Percentiles rank a stretch among this genome's conserved stretches.
phyloP scores from a whole-genome alignment of 2,113 vertebrate genomes.

The Gymnocephalus cernua region DNA sequence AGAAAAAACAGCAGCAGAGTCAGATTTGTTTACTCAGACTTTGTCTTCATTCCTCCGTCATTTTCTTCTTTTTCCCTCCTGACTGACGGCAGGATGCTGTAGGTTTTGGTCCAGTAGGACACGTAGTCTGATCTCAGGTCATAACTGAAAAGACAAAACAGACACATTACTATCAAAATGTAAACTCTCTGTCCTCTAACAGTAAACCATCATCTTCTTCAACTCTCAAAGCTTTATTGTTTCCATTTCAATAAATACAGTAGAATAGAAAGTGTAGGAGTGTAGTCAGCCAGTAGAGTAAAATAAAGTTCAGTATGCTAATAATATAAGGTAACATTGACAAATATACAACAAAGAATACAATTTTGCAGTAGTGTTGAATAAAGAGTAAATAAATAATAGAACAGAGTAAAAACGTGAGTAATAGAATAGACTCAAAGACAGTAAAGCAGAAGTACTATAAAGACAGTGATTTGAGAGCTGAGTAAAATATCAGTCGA shows the following conservation, averaged over 20 bases:
- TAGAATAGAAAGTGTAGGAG: not conserved
- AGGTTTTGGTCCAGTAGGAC: conserved; percentile 60
- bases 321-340: too few species aligned
- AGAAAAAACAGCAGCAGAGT: not conserved
- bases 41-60: too few species aligned
- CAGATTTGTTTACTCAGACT: too few species aligned
- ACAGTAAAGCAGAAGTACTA: not conserved
- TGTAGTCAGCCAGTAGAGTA: not conserved
- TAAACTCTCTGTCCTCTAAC: not conserved
- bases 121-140: conserved; percentile 62
- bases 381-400: not conserved
- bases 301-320: too few species aligned
- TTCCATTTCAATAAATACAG: not conserved
- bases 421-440: not conserved
- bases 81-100: conserved; percentile 44
- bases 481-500: not conserved
- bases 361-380: not conserved
- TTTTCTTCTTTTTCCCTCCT: not conserved
- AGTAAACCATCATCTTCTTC: not conserved
- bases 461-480: not conserved
- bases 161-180: not conserved
- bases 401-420: not conserved
- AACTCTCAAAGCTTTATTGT: too few species aligned
- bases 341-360: not conserved
- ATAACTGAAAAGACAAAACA: conserved; percentile 44